These are phyloP conservation scores for Ibidorhyncha struthersii DNA, from an alignment of 2,113 vertebrate genomes.

Conservation along the genomic window DNA sequence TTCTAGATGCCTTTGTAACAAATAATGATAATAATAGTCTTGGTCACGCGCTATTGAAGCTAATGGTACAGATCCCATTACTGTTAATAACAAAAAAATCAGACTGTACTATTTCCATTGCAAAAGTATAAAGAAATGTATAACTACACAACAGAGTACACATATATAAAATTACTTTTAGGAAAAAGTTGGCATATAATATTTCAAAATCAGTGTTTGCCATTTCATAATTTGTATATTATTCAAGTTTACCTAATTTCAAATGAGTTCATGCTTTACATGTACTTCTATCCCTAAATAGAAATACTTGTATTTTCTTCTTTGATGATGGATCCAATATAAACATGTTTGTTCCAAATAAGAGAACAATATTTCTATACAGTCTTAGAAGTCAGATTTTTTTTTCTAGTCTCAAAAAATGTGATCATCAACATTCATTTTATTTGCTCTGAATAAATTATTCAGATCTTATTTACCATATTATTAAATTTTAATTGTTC, in stretches of 20 bases:
- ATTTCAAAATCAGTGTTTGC: neutral
- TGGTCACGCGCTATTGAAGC: neutral
- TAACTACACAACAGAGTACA: neutral
- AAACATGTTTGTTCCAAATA: neutral
- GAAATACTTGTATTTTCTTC: neutral
- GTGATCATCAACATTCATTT: slow-evolving; percentile 50
- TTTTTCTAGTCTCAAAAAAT: neutral
- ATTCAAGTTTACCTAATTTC: neutral
- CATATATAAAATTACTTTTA: neutral
- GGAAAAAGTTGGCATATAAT: neutral
- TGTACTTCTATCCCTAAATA: neutral
- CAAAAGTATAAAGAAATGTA: neutral
- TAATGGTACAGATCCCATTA: neutral
- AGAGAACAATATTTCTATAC: neutral
- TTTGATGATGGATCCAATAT: neutral
- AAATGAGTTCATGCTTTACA: neutral
- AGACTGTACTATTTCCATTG: neutral
- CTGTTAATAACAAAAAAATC: neutral
- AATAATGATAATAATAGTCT: neutral
- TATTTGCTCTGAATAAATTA: slow-evolving; percentile 74
- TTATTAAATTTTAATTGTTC: slow-evolving; percentile 79
- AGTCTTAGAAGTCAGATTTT: neutral
- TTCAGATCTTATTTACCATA: slow-evolving; percentile 75
- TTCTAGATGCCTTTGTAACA: neutral
- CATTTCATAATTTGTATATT: neutral